Evolutionary conservation across 2,888 invertebrate species (phyloP), one percentile per base, ranked within the genome.

Genomic region (Luperina nickerlii): DNA sequence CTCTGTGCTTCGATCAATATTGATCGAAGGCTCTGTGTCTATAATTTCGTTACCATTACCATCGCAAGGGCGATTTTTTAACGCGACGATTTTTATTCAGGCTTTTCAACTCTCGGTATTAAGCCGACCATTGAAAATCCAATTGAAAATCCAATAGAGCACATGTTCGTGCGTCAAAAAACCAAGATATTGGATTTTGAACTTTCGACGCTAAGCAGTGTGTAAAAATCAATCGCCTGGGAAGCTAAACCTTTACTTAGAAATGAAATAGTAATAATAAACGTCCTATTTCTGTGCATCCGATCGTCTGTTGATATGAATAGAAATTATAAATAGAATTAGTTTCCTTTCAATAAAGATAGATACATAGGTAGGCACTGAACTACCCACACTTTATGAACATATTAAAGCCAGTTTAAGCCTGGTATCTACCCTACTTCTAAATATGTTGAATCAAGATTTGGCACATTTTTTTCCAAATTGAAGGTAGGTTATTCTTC

Each of bases 31-130:
- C n/a, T n/a, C n/a, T 48, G 38, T 76, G 67, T 27, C 5, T 76
- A 32, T 76, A 78, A 78, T 76, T 76, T 54, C 51, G 74, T 67
- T 54, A 48, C 18, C 24, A 27, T 67, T 54, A 48, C 18, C 24
- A 27, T 65, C 2, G 51, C 2, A 51, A 18, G 6, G 7, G 20
- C 18, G 51, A 7, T 51, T 51, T 51, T 51, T 51, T 51, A 51
- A 51, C 6, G 51, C 18, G 51, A 51, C 51, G 18, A 7, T 7
- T 51, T 51, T 18, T 51, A 18, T 51, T 18, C n/a, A n/a, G n/a
- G 7, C 18, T 51, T 51, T 18, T 18, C 51, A 51, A 18, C 18
- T 51, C 2, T 51, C 15, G 45, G 45, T 48, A 15, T 48, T 48
- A 13, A 48, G 15, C 48, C 15, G 15, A 48, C 15, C 15, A 15